Evolutionary conservation across 2,888 invertebrate genomes (phyloP), one percentile per base, ranked within the genome.

Genomic region (Hydrotaea diabolus): DNA sequence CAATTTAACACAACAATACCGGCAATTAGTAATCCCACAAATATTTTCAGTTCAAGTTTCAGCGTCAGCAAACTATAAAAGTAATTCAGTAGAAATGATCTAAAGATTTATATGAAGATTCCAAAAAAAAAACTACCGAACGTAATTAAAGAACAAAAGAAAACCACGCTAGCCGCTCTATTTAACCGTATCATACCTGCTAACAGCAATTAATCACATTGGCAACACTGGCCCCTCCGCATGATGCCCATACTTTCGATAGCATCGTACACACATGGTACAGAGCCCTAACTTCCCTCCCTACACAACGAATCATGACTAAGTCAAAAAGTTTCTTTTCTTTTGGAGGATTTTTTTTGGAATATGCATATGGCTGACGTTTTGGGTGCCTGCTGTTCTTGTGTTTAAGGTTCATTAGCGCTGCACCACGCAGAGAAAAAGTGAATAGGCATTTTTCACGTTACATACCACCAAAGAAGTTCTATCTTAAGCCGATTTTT

Each of bases 121-220:
- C 15, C 15, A 49, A 49, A 2, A 49, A n/a, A 49, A 4, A n/a
- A 49, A 49, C 49, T 49, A 49, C 49, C 49, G 49, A 49, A 49
- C n/a, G 49, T n/a, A 49, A 49, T 49, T n/a, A 49, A 49, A 39
- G 21, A 36, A 49, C 71, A 23, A 77, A 78, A 17, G 26, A 73
- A n/a, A n/a, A n/a, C n/a, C n/a, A 5, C 23, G 83, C 13, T 49
- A 79, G n/a, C 80, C 83, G 0, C 87, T 87, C 9, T 82, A 87
- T 8, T 55, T 86, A 5, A 80, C 87, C 5, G 86, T 87, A 62
- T 81, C 86, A 0, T 87, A 4, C 72, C 84, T 5, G 79, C 76
- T 23, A 59, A 87, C 39, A 39, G 39, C 39, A 39, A 39, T 39
- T 39, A 39, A 39, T 39, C 39, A 39, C 39, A 39, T 39, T 39